These are phyloP conservation scores for Kryptolebias marmoratus DNA, from an alignment of 2,113 vertebrate genomes.

Conservation along the genomic window DNA sequence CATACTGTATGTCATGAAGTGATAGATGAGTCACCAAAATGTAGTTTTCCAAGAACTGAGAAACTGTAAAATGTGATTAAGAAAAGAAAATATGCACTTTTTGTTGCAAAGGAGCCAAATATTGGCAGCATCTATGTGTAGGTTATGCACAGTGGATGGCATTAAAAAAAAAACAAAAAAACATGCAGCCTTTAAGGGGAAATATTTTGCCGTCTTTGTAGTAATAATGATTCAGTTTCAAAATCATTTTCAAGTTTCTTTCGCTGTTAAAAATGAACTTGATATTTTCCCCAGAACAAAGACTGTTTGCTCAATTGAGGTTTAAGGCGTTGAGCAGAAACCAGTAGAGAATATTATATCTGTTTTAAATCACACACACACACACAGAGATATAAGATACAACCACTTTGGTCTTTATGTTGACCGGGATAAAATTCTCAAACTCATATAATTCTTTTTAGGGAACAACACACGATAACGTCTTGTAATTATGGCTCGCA, in stretches of 20 bases:
- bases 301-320: background rate
- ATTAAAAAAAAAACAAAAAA: background rate
- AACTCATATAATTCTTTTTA: background rate
- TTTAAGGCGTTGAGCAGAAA: background rate
- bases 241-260: background rate
- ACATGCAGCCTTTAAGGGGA: background rate
- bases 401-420: background rate
- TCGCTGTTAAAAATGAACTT: background rate
- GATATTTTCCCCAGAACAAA: constrained; percentile 10
- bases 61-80: background rate
- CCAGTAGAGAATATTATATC: background rate
- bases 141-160: background rate
- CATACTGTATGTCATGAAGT: background rate
- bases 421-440: background rate
- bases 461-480: background rate
- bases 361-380: background rate
- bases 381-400: background rate
- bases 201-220: background rate
- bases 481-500: background rate
- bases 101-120: background rate
- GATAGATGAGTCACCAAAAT: constrained; percentile 1
- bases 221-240: background rate
- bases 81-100: background rate
- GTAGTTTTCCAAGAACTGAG: background rate
- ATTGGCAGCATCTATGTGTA: background rate